Conservation (phyloP, 2,888 invertebrate genomes). For the Cryptocephalus primarius region DNA sequence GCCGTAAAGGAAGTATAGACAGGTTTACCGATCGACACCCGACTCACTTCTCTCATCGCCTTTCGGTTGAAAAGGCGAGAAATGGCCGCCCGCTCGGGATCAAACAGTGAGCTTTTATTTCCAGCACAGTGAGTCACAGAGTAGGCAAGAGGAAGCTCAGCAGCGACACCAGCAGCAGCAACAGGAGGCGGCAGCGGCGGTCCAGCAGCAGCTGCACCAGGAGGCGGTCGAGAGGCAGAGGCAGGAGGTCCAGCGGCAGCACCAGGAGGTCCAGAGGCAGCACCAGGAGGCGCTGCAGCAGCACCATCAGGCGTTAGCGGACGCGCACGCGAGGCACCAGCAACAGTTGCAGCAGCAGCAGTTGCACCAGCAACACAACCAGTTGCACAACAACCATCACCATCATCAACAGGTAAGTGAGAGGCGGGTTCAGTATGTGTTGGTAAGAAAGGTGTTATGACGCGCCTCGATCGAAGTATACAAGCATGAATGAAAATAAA, state of each 20-base stretch:
- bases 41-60: no score
- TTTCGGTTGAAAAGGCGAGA: no score
- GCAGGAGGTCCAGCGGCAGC: conserved; percentile 20
- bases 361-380: conserved; percentile 25
- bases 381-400: conserved; percentile 23
- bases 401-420: conserved; percentile 17
- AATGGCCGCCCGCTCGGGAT: no score
- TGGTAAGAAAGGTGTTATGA: no score
- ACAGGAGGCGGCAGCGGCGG: conserved; percentile 21
- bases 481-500: no score
- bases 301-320: conserved; percentile 30
- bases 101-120: conserved; percentile 1
- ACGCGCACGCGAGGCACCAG: conserved; percentile 37
- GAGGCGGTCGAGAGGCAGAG: conserved; percentile 17
- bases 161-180: conserved; percentile 20
- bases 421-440: conserved; percentile 4
- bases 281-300: conserved; percentile 29
- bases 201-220: conserved; percentile 28
- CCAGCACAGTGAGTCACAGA: conserved; percentile 13
- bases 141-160: conserved; percentile 29
- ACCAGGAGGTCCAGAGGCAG: conserved; percentile 34
- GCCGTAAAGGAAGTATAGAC: no score
- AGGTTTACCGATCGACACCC: no score
- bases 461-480: no score
- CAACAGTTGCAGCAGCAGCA: conserved; percentile 22